Evolutionary conservation across 2,888 invertebrate species (phyloP).

Genomic region (Panorpa germanica): DNA sequence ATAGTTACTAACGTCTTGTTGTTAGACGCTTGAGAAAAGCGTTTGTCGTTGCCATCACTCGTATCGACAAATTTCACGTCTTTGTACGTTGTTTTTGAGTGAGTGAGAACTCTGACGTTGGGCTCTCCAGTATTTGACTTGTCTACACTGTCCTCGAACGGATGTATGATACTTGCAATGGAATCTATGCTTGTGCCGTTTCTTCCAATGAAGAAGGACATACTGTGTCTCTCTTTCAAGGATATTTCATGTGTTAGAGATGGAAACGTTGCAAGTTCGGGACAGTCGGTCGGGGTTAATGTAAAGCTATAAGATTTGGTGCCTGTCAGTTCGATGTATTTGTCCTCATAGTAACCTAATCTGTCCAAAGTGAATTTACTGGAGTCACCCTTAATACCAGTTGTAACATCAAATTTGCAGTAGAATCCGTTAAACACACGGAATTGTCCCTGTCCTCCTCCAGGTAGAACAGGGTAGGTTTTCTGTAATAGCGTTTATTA

Average conservation of each 20-base stretch:
- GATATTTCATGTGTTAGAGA: neutral
- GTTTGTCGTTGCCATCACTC: slow-evolving; percentile 1
- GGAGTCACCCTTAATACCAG: neutral
- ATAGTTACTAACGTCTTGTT: too few relatives aligned
- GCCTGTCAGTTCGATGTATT: too few relatives aligned
- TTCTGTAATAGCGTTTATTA: slow-evolving; percentile 24
- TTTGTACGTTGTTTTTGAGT: slow-evolving; percentile 16
- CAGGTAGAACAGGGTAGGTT: slow-evolving; percentile 43
- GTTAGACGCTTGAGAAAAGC: neutral
- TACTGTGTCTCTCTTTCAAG: slow-evolving; percentile 4
- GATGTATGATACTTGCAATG: neutral
- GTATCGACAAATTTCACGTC: slow-evolving; percentile 4
- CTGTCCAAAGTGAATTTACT: slow-evolving; percentile 14
- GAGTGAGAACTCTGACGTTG: slow-evolving; percentile 17
- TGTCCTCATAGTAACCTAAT: slow-evolving; percentile 14
- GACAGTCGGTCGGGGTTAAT: too few relatives aligned
- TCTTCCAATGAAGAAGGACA: slow-evolving; percentile 8
- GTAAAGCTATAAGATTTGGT: too few relatives aligned
- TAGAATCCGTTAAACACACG: slow-evolving; percentile 47
- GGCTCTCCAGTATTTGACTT: slow-evolving; percentile 20
- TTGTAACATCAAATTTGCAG: slow-evolving; percentile 26
- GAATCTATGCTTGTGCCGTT: neutral
- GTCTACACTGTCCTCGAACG: slow-evolving; percentile 16
- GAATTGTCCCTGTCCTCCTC: slow-evolving; percentile 38
- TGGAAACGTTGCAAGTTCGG: neutral